phyloP scores from a whole-genome alignment of 1,140 invertebrate genomes.

The Formica selysi region DNA sequence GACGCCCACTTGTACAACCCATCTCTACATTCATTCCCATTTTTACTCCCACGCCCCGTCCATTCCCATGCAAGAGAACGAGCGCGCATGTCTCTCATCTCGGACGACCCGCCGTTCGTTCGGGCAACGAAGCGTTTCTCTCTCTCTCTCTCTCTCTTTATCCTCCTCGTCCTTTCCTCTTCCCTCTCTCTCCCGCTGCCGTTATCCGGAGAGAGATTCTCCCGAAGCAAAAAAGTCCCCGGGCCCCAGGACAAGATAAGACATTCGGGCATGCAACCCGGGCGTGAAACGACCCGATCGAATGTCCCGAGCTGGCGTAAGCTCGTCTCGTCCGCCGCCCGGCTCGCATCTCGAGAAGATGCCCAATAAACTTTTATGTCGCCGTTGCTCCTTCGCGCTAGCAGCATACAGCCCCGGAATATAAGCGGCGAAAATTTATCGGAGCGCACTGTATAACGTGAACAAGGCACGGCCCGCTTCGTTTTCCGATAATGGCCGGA shows the following conservation, averaged over 20 bases:
- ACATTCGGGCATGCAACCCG: constrained; percentile 82
- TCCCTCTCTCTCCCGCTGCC: not conserved
- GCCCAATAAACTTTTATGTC: constrained; percentile 55
- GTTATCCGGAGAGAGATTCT: constrained; percentile 26
- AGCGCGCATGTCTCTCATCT: constrained; percentile 59
- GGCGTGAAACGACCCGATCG: constrained; percentile 79
- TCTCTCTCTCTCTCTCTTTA: not conserved
- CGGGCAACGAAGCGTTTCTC: constrained; percentile 12
- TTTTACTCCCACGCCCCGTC: constrained; percentile 63
- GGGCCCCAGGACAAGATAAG: constrained; percentile 78
- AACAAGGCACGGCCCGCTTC: constrained; percentile 60
- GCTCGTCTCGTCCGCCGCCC: constrained; percentile 18
- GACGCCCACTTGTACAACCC: constrained; percentile 63
- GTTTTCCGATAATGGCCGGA: constrained; percentile 56
- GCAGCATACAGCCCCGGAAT: constrained; percentile 8
- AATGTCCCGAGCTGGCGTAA: constrained; percentile 58
- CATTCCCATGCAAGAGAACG: constrained; percentile 59
- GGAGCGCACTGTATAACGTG: constrained; percentile 20
- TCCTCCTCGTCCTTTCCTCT: not conserved
- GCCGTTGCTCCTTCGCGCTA: constrained; percentile 34
- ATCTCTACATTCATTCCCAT: constrained; percentile 64
- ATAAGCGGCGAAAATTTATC: constrained; percentile 42
- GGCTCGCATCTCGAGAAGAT: constrained; percentile 18
- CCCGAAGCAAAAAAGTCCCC: constrained; percentile 60
- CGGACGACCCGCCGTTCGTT: constrained; percentile 44